phyloP scores from a whole-genome alignment of 2,113 vertebrate genomes.

The Isichthys henryi region DNA sequence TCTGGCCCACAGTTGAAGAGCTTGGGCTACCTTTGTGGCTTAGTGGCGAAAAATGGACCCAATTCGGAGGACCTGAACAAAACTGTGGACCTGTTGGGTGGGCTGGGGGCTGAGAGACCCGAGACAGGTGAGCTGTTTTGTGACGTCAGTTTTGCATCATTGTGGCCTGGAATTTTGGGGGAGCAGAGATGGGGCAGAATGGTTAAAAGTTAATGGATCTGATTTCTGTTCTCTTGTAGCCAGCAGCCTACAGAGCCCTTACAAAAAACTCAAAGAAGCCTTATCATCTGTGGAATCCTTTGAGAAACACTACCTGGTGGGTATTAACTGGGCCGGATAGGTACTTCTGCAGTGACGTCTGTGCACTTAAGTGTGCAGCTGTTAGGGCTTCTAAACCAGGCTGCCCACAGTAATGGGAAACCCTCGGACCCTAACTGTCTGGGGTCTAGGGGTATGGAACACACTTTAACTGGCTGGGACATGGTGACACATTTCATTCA shows the following conservation, averaged over 20 bases:
- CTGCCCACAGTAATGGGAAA: not conserved
- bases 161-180: not conserved
- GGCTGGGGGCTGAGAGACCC: slow-evolving; percentile 82
- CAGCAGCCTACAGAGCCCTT: slow-evolving; percentile 87
- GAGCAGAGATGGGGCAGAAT: not conserved
- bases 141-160: not conserved
- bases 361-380: not conserved
- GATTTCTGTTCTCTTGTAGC: slow-evolving; percentile 57
- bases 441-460: no score
- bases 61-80: slow-evolving; percentile 88
- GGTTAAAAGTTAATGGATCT: not conserved
- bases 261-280: slow-evolving; percentile 95
- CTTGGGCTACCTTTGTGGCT: slow-evolving; percentile 84
- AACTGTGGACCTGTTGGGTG: slow-evolving; percentile 90
- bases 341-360: not conserved
- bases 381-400: not conserved
- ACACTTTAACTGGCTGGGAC: no score
- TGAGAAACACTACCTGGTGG: slow-evolving; percentile 95
- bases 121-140: slow-evolving; percentile 72
- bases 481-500: no score
- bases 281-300: slow-evolving; percentile 93
- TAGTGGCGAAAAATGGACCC: slow-evolving; percentile 81
- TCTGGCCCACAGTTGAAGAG: slow-evolving; percentile 69
- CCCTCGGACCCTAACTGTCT: not conserved
- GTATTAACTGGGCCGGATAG: slow-evolving; percentile 32